Evolutionary conservation across 2,113 vertebrate genomes (phyloP), one percentile per base, ranked within the genome.

Genomic region (Phyllostomus hastatus): DNA sequence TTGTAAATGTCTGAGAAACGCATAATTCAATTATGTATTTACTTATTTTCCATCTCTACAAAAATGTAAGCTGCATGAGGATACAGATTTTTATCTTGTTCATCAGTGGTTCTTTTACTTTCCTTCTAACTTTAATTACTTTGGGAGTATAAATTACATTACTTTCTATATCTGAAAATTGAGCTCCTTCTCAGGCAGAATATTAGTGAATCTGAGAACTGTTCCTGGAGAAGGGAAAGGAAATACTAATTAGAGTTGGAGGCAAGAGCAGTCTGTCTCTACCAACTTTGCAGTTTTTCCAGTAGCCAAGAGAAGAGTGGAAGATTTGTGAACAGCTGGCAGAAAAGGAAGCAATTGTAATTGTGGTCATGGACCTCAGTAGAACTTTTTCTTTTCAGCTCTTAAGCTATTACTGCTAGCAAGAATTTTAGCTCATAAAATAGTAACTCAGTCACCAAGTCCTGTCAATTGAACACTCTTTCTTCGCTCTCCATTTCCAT

Each of bases 81-180:
- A 28, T 10, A 20, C 17, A 72, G 5, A 19, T 79, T 72, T 72
- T 86, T 81, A 33, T 90, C 26, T 93, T 93, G 35, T 86, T 94
- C 72, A 52, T 79, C 35, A 35, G 7, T 82, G 41, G 7, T 88
- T 80, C 22, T 90, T 90, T 85, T 76, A 43, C 46, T 94, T 94
- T 79, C 20, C 20, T 93, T 85, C 19, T 97, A 75, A 83, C 15
- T 93, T 83, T 79, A 90, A 69, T 84, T 90, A 61, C 41, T 72
- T 82, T 90, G 19, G 11, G 31, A 70, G 19, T 33, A 4, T 70
- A 52, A n/a, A 54, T 46, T 83, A 28, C 83, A 26, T 59, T 79
- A 69, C 26, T 90, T 84, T 94, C 10, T 5, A 24, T 86, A 72
- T 20, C 46, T 92, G 64, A 95, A 94, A 52, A 80, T n/a, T 86